Conservation (phyloP, 2,113 vertebrate genomes). For the Paradoxurus hermaphroditus region DNA sequence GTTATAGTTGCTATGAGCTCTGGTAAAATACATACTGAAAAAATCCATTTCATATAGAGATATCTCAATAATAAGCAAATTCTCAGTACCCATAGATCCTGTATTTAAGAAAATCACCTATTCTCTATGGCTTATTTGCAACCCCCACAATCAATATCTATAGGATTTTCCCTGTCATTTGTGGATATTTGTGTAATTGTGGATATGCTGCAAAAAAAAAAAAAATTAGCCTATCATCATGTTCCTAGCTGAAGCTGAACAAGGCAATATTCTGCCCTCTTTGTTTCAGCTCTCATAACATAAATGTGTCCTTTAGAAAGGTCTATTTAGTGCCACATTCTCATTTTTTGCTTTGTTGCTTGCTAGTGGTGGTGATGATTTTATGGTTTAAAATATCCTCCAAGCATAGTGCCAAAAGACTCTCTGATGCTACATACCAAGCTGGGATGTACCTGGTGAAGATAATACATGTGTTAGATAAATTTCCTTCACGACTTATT, state of each 20-base stretch:
- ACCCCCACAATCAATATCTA: neutral
- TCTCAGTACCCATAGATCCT: neutral
- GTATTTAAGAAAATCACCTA: neutral
- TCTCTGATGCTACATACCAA: neutral
- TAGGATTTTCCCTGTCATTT: neutral
- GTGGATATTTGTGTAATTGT: neutral
- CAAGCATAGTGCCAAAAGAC: neutral
- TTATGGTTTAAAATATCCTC: neutral
- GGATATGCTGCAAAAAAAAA: too few species aligned
- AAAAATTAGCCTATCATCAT: neutral
- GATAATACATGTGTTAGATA: neutral
- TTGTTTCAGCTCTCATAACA: neutral
- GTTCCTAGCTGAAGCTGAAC: neutral
- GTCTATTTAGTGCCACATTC: neutral
- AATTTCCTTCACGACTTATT: neutral
- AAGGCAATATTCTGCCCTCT: neutral
- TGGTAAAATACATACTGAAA: neutral
- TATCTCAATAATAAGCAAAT: neutral
- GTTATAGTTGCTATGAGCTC: neutral
- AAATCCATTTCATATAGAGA: neutral
- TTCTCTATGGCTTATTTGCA: neutral
- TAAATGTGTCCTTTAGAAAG: neutral
- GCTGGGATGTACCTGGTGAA: neutral
- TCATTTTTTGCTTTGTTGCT: neutral
- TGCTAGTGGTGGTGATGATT: neutral